phyloP scores from a whole-genome alignment of 2,113 vertebrate genomes.

The Cryptotis parvus region DNA sequence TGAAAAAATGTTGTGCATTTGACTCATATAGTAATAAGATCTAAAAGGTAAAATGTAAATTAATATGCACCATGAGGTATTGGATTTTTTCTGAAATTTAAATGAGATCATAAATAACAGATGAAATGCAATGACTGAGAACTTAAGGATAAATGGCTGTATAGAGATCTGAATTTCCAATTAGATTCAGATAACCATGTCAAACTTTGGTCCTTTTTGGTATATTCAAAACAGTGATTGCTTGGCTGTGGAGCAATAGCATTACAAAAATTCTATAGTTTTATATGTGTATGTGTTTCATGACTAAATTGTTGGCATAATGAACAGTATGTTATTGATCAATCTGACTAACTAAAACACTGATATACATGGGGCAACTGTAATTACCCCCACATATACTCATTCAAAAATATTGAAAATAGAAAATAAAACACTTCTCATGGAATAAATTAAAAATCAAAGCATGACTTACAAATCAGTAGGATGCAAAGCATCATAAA shows the following conservation, averaged over 20 bases:
- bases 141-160: conserved; percentile 62
- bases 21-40: conserved; percentile 45
- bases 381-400: neutral
- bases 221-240: conserved; percentile 28
- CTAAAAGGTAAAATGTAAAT: conserved; percentile 68
- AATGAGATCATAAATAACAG: conserved; percentile 77
- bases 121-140: conserved; percentile 63
- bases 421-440: neutral
- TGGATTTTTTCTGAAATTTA: conserved; percentile 66
- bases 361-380: neutral
- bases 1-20: conserved; percentile 35
- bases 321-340: neutral
- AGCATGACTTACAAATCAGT: neutral
- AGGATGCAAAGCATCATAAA: neutral
- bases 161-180: conserved; percentile 64
- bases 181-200: conserved; percentile 63
- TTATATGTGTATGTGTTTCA: neutral
- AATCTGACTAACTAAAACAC: neutral
- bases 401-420: conserved; percentile 18
- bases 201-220: neutral
- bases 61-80: conserved; percentile 59
- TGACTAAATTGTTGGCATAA: neutral
- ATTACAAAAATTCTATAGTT: neutral
- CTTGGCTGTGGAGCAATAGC: neutral
- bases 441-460: neutral